phyloP scores from a whole-genome alignment of 1,140 invertebrate genomes.

The Drosophila nasuta region DNA sequence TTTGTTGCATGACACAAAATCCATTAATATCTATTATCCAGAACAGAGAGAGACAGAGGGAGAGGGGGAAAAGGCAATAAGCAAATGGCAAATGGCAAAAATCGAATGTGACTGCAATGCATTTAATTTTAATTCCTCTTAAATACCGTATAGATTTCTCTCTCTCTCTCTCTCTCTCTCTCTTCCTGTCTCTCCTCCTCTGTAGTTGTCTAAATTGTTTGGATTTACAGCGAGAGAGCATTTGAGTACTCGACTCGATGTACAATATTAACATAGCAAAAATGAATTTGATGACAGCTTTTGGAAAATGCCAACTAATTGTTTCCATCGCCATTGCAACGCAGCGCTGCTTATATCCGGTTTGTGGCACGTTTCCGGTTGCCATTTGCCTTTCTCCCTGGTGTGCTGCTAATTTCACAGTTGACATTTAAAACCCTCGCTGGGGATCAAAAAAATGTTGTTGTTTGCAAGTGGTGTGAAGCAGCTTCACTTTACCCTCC shows the following conservation, averaged over 20 bases:
- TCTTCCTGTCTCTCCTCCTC: not conserved
- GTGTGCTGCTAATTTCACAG: conserved; percentile 66
- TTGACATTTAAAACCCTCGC: conserved; percentile 53
- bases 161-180: not conserved
- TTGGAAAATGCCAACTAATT: conserved; percentile 26
- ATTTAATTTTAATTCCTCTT: conserved; percentile 69
- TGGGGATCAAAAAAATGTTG: conserved; percentile 23
- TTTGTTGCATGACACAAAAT: conserved; percentile 58
- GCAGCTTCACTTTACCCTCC: no score
- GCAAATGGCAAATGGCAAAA: conserved; percentile 55
- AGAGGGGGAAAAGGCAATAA: not conserved
- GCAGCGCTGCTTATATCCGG: conserved; percentile 76
- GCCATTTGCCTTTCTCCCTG: conserved; percentile 58
- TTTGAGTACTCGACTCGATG: not conserved
- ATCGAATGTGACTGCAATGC: conserved; percentile 55
- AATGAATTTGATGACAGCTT: conserved; percentile 48
- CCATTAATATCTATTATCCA: conserved; percentile 78
- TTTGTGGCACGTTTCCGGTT: conserved; percentile 75
- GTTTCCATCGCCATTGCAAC: conserved; percentile 27
- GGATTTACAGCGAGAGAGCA: not conserved
- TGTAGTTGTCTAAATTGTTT: conserved; percentile 1
- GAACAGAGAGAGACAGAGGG: not conserved
- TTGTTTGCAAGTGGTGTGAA: conserved; percentile 16
- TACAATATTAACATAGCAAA: conserved; percentile 18
- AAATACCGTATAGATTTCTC: conserved; percentile 40